Percentiles rank a stretch among this genome's conserved stretches.
These are phyloP conservation scores for Poeciliopsis turrubarensis DNA, from an alignment of 2,113 vertebrate species.

Conservation along the genomic window DNA sequence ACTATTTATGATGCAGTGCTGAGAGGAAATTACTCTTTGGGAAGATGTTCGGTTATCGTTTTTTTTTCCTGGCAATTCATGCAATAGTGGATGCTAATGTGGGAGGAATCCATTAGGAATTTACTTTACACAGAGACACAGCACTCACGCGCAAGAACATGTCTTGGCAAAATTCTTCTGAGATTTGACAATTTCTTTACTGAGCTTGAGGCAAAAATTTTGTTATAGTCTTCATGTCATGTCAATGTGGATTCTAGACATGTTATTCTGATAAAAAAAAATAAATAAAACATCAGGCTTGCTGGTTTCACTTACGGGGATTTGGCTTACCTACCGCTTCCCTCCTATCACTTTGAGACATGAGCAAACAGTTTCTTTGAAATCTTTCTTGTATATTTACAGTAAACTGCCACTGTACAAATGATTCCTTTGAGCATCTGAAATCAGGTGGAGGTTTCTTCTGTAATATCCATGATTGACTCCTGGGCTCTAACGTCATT, in stretches of 20 bases:
- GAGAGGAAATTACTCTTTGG: constrained; percentile 52
- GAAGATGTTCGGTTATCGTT: constrained; percentile 59
- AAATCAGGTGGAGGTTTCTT: not conserved
- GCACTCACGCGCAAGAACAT: constrained; percentile 15
- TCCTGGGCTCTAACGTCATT: not conserved
- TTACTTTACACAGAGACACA: constrained; percentile 29
- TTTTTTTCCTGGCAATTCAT: constrained; percentile 28
- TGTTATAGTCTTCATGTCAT: constrained; percentile 9
- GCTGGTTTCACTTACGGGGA: constrained; percentile 7
- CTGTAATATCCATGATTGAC: not conserved
- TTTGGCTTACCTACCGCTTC: not conserved
- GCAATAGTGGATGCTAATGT: constrained; percentile 39
- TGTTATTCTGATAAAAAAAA: constrained; percentile 9
- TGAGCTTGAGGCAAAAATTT: constrained; percentile 14
- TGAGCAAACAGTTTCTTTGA: not conserved
- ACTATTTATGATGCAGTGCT: constrained; percentile 67
- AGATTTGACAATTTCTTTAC: constrained; percentile 18
- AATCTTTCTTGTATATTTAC: constrained; percentile 10
- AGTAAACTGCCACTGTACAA: not conserved
- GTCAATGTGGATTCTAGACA: not conserved
- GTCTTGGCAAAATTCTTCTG: constrained; percentile 21
- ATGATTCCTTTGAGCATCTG: not conserved
- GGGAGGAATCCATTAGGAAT: constrained; percentile 58
- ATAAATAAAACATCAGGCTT: not conserved
- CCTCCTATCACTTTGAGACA: not conserved